Percentiles rank a stretch among this genome's conserved stretches.
These are phyloP conservation scores for Clostera curtula DNA, from an alignment of 2,888 invertebrate species.

Conservation along the genomic window DNA sequence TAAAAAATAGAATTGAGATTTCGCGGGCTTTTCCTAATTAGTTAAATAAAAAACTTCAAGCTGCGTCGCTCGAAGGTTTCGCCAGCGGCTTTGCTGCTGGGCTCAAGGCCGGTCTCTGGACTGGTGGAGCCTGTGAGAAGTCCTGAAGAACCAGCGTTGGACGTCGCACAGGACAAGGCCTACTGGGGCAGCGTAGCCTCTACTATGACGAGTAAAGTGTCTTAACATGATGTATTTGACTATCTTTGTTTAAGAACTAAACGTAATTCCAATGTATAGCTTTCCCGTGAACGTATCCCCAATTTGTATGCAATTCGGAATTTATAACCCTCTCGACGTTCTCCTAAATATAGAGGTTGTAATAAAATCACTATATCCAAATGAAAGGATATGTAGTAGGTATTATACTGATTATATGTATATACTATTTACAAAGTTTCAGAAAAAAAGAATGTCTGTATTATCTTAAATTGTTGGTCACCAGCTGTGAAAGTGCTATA, in stretches of 20 bases:
- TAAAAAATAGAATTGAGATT: constrained; percentile 9
- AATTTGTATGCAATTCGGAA: no score
- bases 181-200: constrained; percentile 66
- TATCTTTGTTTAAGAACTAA: not conserved
- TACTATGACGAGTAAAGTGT: constrained; percentile 52
- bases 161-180: constrained; percentile 69
- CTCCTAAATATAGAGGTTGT: no score
- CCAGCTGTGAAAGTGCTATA: no score
- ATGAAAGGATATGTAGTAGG: no score
- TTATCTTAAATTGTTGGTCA: no score
- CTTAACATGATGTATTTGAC: not conserved
- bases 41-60: constrained; percentile 38
- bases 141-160: constrained; percentile 65
- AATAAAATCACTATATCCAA: no score
- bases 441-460: no score
- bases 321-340: no score
- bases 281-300: no score
- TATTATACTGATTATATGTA: no score
- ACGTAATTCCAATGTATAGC: no score
- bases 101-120: constrained; percentile 70
- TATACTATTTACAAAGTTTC: no score
- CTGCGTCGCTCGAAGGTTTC: constrained; percentile 68
- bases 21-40: constrained; percentile 14
- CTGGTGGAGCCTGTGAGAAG: constrained; percentile 63
- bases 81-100: constrained; percentile 73